Percentiles rank a stretch among this genome's conserved stretches.
phyloP scores from a whole-genome alignment of 2,797 vertebrate genomes.

The Lepidocolaptes lacrymiger region DNA sequence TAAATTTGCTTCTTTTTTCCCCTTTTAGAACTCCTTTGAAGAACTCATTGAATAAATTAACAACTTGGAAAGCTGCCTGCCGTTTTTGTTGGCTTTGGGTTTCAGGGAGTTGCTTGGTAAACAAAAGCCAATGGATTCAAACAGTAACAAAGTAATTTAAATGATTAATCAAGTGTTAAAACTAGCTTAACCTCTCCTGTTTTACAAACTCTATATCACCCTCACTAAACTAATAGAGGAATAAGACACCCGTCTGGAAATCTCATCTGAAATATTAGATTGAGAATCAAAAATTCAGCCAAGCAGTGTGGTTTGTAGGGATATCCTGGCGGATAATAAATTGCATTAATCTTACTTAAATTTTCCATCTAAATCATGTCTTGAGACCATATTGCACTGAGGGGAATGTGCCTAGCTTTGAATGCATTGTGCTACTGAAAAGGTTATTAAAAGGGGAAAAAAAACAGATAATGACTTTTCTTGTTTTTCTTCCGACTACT shows the following conservation, averaged over 20 bases:
- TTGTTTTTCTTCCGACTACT: slow-evolving; percentile 61
- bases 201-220: slow-evolving; percentile 93
- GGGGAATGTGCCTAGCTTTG: slow-evolving; percentile 75
- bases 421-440: slow-evolving; percentile 83
- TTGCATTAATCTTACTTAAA: slow-evolving; percentile 95
- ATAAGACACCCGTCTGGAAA: slow-evolving; percentile 94
- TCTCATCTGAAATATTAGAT: slow-evolving; percentile 91
- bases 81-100: slow-evolving; percentile 77
- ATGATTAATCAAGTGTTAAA: slow-evolving; percentile 86
- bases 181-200: slow-evolving; percentile 81
- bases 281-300: slow-evolving; percentile 83
- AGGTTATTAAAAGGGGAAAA: slow-evolving; percentile 74
- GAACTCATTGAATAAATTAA: slow-evolving; percentile 81
- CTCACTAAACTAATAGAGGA: slow-evolving; percentile 89
- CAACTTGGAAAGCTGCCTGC: slow-evolving; percentile 74
- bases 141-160: slow-evolving; percentile 79
- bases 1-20: slow-evolving; percentile 69
- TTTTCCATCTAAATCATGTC: slow-evolving; percentile 86
- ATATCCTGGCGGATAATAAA: slow-evolving; percentile 95
- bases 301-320: slow-evolving; percentile 90
- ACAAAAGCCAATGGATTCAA: slow-evolving; percentile 80
- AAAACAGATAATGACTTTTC: slow-evolving; percentile 61
- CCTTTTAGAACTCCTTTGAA: slow-evolving; percentile 74
- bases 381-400: slow-evolving; percentile 73
- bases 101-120: slow-evolving; percentile 81